Evolutionary conservation across 2,888 invertebrate species (phyloP), one percentile per base, ranked within the genome.

Genomic region (Leptopterna dolabrata): DNA sequence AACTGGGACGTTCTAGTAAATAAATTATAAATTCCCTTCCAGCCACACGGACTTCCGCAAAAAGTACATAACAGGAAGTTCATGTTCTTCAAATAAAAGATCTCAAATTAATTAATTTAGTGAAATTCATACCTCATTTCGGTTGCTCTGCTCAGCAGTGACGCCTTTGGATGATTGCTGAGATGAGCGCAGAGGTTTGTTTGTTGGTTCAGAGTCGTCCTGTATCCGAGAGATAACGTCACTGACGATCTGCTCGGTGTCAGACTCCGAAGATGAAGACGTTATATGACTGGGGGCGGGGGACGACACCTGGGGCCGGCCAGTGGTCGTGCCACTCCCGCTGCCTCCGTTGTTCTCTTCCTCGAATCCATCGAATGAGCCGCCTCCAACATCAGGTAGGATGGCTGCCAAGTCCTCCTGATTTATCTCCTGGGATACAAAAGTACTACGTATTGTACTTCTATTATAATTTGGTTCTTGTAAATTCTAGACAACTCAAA

Each of bases 391-490:
- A 89, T 96, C 95, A 87, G 96, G 96, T 91, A 96, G 92, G 91
- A 96, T 94, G 90, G 95, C 96, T 89, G 95, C 95, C 90, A 96
- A 92, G 92, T 96, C 96, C 91, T 96, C 96, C 92, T 96, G 95
- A 91, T 95, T 94, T 91, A 96, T 95, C 91, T 95, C 95, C 93
- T 95, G 43, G 16, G 30, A 70, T 4, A 30, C n/a, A 78, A 36
- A 29, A 36, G 7, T 78, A 9, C 36, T 4, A 4, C 7, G 7
- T 36, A 36, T 7, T 36, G n/a, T 36, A 4, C 36, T 36, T 36
- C 36, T 4, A 55, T 55, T 4, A 19, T 19, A 2, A 55, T 55
- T 19, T 55, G 11, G n/a, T n/a, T n/a, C n/a, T n/a, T n/a, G n/a
- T n/a, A n/a, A n/a, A n/a, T n/a, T n/a, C n/a, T n/a, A n/a, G n/a